Base-by-base conservation (phyloP, 1,140 invertebrate species). In the Drosophila seguyi region DNA sequence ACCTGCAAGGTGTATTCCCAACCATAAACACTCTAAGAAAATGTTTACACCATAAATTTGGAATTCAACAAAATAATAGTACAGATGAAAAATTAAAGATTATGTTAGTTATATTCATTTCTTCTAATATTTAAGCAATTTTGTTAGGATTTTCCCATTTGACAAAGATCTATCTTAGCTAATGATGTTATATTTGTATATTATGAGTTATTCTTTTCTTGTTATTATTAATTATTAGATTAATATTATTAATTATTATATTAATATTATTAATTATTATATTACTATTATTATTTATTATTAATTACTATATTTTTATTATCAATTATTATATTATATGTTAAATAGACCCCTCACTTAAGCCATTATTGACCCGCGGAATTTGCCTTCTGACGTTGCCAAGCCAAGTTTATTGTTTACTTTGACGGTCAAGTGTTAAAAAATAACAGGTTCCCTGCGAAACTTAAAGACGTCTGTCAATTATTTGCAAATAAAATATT, bases 371-470 rank as follows among this genome's bases (percentile, higher is more conserved):
- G n/a, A n/a, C n/a, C n/a, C n/a, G n/a, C n/a, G n/a, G n/a, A n/a
- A n/a, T n/a, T n/a, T n/a, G 8, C 31, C 11, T 18, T 18, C n/a
- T 50, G n/a, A 50, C 14, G 10, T 50, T 48, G 16, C 10, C 1
- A 14, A 34, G n/a, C 29, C 48, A n/a, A n/a, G 6, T 20, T 36
- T 36, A 36, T 31, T 36, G 20, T 53, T 53, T 53, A 7, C 31
- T 53, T 53, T 53, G 50, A 36, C 50, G 50, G 13, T 53, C 7
- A 53, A 36, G 50, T 53, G 50, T 36, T 53, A 53, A 36, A 53
- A 53, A 53, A 10, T 22, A 53, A 53, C 50, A 53, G 50, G 31
- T 36, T 53, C 18, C 22, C 13, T 16, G 50, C 50, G 6, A 34
- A 34, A 16, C 31, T 10, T 22, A 36, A 34, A 34, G 29, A 20